Percentiles rank a stretch among this genome's conserved stretches.
Evolutionary conservation across 2,797 vertebrate genomes (phyloP).

Genomic region (Hoplostethus atlanticus): DNA sequence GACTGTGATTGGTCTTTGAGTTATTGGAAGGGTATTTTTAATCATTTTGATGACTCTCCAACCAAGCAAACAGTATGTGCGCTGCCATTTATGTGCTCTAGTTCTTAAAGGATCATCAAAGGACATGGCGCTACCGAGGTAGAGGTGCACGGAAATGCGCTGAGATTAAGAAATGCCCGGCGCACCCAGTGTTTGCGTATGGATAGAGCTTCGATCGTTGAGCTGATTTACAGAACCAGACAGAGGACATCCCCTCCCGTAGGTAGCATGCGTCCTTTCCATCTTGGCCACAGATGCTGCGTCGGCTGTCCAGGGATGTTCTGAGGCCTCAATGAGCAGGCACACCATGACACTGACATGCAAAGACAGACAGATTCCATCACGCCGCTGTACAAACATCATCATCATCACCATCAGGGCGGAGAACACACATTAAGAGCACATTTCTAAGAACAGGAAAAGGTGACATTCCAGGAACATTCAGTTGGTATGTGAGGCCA

Average conservation of each 20-base stretch:
- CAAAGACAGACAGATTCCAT: no score
- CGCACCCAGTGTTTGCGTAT: slow-evolving; percentile 29
- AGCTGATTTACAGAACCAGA: slow-evolving; percentile 34
- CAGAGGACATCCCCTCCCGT: slow-evolving; percentile 4
- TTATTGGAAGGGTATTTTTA: no score
- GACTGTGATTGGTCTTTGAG: no score
- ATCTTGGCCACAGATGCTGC: slow-evolving; percentile 3
- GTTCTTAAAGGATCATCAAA: slow-evolving; percentile 58
- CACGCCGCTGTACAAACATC: no score
- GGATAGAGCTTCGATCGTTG: slow-evolving; percentile 41
- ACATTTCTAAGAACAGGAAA: no score
- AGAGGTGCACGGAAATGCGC: slow-evolving; percentile 53
- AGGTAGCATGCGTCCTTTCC: background rate
- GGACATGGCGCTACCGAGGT: slow-evolving; percentile 9
- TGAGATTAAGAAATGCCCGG: slow-evolving; percentile 47
- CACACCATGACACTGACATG: no score
- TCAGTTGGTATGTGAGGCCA: no score
- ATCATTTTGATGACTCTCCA: background rate
- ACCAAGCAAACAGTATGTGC: slow-evolving; percentile 44
- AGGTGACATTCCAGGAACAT: no score
- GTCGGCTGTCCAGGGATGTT: slow-evolving; percentile 7
- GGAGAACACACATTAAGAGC: no score
- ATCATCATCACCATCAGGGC: no score
- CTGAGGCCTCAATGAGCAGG: background rate
- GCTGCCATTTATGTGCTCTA: slow-evolving; percentile 34